phyloP scores from a whole-genome alignment of 2,113 vertebrate genomes.

The Mobula hypostoma region DNA sequence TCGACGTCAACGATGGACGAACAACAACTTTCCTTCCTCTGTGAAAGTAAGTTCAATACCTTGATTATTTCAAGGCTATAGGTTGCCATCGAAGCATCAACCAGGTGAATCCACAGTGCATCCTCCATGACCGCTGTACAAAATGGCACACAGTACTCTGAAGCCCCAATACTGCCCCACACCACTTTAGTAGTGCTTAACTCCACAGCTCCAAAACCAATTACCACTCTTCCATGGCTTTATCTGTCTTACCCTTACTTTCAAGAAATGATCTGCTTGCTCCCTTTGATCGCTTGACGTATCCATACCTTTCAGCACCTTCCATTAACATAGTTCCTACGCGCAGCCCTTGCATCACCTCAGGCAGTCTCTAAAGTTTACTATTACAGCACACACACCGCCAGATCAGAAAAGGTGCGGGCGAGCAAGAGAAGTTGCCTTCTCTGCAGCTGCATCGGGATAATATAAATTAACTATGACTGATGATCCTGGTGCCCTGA shows the following conservation, averaged over 20 bases:
- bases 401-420: not conserved
- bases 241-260: not conserved
- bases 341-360: not conserved
- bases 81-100: not conserved
- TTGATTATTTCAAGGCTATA: not conserved
- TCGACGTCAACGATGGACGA: no score
- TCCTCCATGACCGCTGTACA: not conserved
- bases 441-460: not conserved
- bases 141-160: not conserved
- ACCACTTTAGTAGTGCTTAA: not conserved
- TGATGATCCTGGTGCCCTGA: not conserved
- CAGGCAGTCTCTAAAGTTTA: not conserved
- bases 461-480: not conserved
- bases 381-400: not conserved
- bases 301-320: not conserved
- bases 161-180: not conserved
- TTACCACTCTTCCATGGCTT: not conserved
- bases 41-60: not conserved
- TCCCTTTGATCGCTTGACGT: not conserved
- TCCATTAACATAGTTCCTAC: not conserved
- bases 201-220: not conserved
- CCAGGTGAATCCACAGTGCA: not conserved
- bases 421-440: not conserved
- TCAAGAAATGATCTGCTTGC: not conserved
- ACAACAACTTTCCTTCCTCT: no score